Evolutionary conservation across 2,888 invertebrate species (phyloP).

Genomic region (Ormia ochracea): DNA sequence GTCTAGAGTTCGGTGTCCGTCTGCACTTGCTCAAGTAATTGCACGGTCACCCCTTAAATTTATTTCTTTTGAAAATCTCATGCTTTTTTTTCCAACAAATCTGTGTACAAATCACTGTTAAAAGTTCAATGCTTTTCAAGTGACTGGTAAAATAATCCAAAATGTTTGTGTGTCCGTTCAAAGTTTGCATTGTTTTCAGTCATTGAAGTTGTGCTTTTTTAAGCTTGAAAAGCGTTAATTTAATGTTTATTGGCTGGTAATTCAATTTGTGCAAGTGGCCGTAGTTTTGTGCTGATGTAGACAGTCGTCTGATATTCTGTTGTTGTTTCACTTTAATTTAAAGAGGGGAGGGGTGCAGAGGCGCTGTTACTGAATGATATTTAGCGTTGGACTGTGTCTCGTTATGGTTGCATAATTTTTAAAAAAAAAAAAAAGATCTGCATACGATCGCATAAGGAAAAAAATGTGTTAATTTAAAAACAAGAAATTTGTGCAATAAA

Average conservation of each 20-base stretch:
- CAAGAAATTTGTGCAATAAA: no score
- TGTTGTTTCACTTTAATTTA: not conserved
- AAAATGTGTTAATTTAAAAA: not conserved
- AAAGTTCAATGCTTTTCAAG: slow-evolving; percentile 45
- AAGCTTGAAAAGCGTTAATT: slow-evolving; percentile 47
- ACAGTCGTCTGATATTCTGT: not conserved
- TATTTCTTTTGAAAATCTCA: not conserved
- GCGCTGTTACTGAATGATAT: not conserved
- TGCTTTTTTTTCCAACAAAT: not conserved
- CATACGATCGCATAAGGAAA: not conserved
- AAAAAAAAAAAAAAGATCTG: not conserved
- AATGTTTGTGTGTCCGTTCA: not conserved
- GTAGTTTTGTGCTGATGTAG: not conserved
- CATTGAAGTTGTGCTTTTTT: not conserved
- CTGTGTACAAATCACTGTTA: slow-evolving; percentile 25
- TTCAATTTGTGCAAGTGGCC: slow-evolving; percentile 33
- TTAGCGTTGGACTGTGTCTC: not conserved
- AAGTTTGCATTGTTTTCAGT: not conserved
- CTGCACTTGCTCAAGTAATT: slow-evolving; percentile 51
- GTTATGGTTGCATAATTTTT: slow-evolving; percentile 6
- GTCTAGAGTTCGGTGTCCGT: slow-evolving; percentile 24
- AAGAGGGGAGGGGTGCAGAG: not conserved
- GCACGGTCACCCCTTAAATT: slow-evolving; percentile 22
- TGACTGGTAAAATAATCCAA: not conserved
- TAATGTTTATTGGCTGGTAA: slow-evolving; percentile 43